A percentile compares a stretch with the other conserved stretches of the same genome.
Conservation (phyloP, 1,140 invertebrate genomes). For the Heliconius eleuchia region DNA sequence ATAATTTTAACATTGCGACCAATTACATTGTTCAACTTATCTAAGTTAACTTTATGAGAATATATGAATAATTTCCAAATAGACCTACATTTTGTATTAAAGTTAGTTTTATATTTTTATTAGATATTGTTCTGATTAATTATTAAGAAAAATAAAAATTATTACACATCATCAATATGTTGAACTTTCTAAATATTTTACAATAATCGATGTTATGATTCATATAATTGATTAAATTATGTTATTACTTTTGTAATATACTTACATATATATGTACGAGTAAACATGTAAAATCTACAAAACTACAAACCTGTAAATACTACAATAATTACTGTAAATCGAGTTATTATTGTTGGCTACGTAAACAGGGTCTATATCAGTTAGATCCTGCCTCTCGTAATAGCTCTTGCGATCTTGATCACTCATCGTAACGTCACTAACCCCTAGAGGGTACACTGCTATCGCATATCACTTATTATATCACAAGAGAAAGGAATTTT, state of each 20-base stretch:
- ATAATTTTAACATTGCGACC: constrained; percentile 35
- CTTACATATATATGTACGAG: neutral
- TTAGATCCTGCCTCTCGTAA: constrained; percentile 58
- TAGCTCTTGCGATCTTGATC: constrained; percentile 62
- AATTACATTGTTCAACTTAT: constrained; percentile 20
- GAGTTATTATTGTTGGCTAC: constrained; percentile 74
- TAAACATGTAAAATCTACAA: neutral
- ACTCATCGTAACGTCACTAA: constrained; percentile 61
- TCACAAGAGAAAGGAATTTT: constrained; percentile 32
- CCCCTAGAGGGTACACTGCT: constrained; percentile 19
- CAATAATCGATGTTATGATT: neutral
- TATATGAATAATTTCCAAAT: neutral
- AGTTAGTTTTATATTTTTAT: neutral
- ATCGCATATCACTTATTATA: constrained; percentile 34
- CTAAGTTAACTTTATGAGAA: neutral
- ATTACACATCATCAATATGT: neutral
- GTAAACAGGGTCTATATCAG: constrained; percentile 59
- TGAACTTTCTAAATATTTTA: neutral
- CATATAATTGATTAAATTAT: neutral
- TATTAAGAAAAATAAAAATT: no score
- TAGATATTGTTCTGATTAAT: neutral
- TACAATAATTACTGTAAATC: constrained; percentile 79
- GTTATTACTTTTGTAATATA: neutral
- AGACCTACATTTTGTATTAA: neutral
- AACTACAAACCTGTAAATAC: constrained; percentile 75